Evolutionary conservation across 2,113 vertebrate species (phyloP).

Genomic region (Chiloscyllium plagiosum): DNA sequence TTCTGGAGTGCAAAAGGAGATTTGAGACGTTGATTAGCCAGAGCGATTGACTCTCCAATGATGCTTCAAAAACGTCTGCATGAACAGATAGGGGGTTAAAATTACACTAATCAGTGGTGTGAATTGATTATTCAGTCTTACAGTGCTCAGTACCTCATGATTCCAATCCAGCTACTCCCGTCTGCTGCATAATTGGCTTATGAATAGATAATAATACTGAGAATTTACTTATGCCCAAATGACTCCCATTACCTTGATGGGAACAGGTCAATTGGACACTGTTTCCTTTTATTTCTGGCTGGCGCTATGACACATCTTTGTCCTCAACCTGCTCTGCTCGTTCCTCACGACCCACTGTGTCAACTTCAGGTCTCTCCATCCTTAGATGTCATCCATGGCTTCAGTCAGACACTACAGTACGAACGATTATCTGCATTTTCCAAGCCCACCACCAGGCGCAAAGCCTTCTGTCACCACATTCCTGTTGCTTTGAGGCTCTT

Average conservation of each 20-base stretch:
- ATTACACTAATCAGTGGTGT: background rate
- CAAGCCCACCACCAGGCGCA: background rate
- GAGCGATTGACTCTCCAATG: background rate
- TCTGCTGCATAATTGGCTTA: background rate
- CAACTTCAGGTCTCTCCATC: slow-evolving; percentile 4
- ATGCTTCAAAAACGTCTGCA: background rate
- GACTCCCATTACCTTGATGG: background rate
- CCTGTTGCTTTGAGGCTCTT: background rate
- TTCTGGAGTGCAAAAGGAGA: background rate
- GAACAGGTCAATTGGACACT: background rate
- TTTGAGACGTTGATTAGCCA: slow-evolving; percentile 11
- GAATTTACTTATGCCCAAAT: background rate
- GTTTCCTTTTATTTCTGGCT: too few species aligned
- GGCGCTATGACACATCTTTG: too few species aligned
- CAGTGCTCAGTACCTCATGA: background rate
- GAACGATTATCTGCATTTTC: background rate
- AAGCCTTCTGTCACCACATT: background rate
- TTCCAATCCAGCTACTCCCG: slow-evolving; percentile 23
- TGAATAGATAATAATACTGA: background rate
- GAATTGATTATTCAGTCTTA: slow-evolving; percentile 18
- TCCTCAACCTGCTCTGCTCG: background rate
- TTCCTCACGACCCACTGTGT: background rate
- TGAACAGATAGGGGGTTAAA: slow-evolving; percentile 21
- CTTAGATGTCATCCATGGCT: background rate
- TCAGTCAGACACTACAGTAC: background rate